Evolutionary conservation across 2,888 invertebrate genomes (phyloP), one percentile per base, ranked within the genome.

Genomic region (Lepas anatifera): DNA sequence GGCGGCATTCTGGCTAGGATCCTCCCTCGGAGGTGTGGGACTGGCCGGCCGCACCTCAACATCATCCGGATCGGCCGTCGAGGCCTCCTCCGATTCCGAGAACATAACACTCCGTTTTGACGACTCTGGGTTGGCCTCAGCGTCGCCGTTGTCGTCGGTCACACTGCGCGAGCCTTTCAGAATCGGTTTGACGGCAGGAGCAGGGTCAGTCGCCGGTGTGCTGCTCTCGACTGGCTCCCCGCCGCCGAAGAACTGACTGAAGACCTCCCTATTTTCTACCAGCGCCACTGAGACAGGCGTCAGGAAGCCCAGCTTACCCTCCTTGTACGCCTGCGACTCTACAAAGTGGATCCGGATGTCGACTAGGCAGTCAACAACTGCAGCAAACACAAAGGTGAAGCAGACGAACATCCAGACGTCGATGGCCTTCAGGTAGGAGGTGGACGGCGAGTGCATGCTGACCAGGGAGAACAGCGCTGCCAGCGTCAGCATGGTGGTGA

Each of bases 361-460:
- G 18, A 58, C 32, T 35, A 58, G 58, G 32, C 58, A 58, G 58
- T 58, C 35, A 22, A 58, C 58, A 1, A 86, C 85, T 68, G 86
- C 86, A 77, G 85, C 86, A 77, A 86, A 86, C 86, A 86, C 86
- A 70, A 86, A 86, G 77, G 86, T 84, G 35, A 86, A 80, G 0
- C 85, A 58, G 8, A 58, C 58, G 58, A 58, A 32, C 58, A 58
- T 58, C 58, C 58, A 58, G 11, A 58, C 35, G 58, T 58, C 58
- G 35, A 58, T 35, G 22, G 58, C 58, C 58, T 58, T 58, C 29
- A 32, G 32, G 35, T 58, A 58, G 35, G 58, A 58, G 8, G 58
- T 18, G 18, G 58, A 58, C 58, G 58, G 58, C 22, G 58, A 85
- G 2, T 86, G 81, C n/a, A 86, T 35, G 35, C 35, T 35, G 58